Base-by-base conservation (phyloP, 2,888 invertebrate species). In the Chrysopilus asiliformis region DNA sequence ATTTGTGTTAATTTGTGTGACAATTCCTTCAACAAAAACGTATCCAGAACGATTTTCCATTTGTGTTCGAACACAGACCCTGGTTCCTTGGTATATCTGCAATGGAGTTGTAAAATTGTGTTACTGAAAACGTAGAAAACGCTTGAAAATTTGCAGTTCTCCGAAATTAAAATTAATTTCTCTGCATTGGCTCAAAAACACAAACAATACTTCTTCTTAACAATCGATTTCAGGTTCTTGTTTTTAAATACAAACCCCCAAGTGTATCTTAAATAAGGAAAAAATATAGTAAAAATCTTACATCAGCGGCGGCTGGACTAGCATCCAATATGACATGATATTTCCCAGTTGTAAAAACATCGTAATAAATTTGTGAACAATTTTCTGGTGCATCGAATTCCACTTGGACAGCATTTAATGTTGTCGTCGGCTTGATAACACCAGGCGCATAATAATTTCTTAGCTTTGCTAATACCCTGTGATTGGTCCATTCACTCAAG, bases 261-360 rank as follows among this genome's bases (percentile, higher is more conserved):
- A n/a, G 15, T 10, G 27, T 15, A 20, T 33, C 24, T 12, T 12
- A 14, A 18, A 33, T 14, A 32, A 36, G 20, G 35, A 38, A 18
- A 15, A 35, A 34, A 24, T 12, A 25, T 26, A 8, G 13, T 28
- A 13, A 32, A 12, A 29, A 24, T 34, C 52, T 45, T 53, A 94
- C 74, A 66, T 89, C 83, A 49, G 76, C 79, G 50, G 78, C 73
- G 53, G 77, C 82, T 20, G 94, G 94, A 64, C 87, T 84, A 47
- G 90, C 87, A 60, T 95, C 94, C 53, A 87, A 79, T 51, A 94
- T 89, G 57, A 94, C 79, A 64, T 89, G 86, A 63, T 76, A 83
- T 55, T 79, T 80, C 51, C 82, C 78, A 48, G 70, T 69, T 50
- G 79, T 80, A 48, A 90, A 72, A 45, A 91, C 79, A 60, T 85